These are phyloP conservation scores for Psittacula cyanocephala DNA, from an alignment of 2,113 vertebrate species.

Conservation along the genomic window DNA sequence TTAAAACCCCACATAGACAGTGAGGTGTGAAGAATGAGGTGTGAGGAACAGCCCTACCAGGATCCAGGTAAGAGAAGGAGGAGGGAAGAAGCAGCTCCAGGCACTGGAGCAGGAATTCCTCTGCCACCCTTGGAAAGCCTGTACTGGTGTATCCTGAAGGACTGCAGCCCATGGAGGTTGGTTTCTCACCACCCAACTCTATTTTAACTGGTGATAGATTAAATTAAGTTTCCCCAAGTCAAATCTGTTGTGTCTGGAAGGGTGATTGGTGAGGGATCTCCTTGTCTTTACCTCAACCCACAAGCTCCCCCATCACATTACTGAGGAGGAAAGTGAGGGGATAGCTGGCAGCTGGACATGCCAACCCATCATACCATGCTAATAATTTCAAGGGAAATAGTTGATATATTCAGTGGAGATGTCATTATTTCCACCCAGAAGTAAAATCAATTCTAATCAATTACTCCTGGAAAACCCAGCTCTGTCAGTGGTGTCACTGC, in stretches of 20 bases:
- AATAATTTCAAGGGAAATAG: slow-evolving; percentile 26
- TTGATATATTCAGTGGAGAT: background rate
- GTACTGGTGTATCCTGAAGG: background rate
- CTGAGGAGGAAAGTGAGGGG: background rate
- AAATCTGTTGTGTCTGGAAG: background rate
- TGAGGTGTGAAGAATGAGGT: background rate
- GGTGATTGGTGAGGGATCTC: background rate
- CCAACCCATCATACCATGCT: background rate
- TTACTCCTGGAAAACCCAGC: slow-evolving; percentile 21
- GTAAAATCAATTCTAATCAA: slow-evolving; percentile 33
- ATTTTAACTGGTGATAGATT: background rate
- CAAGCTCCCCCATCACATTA: background rate
- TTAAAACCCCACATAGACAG: background rate
- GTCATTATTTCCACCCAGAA: slow-evolving; percentile 8
- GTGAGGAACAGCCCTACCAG: background rate
- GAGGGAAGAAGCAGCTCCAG: background rate
- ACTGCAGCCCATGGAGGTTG: background rate
- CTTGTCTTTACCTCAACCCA: background rate
- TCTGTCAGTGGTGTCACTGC: background rate
- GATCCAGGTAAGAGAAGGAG: background rate
- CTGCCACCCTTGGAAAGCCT: background rate
- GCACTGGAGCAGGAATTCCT: background rate
- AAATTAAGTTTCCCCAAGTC: background rate
- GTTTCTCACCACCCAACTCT: background rate
- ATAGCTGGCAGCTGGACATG: background rate